Conservation (phyloP, 1,140 invertebrate species). For the Bradynema listronoti region DNA sequence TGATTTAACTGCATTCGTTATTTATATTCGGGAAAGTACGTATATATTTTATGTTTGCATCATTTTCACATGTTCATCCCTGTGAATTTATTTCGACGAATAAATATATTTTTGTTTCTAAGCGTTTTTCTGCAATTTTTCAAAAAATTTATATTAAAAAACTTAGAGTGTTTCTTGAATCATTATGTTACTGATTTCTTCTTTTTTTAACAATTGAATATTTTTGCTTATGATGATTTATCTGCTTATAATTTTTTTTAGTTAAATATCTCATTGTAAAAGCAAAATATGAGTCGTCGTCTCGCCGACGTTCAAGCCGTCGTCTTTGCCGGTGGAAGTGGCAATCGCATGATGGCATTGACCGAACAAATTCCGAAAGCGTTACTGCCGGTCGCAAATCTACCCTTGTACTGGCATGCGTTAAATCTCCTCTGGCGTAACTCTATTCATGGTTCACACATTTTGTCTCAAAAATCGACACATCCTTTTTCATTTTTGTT, state of each 20-base stretch:
- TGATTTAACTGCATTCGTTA: background rate
- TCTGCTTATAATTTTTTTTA: too few relatives aligned
- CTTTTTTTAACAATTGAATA: too few relatives aligned
- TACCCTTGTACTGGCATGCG: conserved; percentile 44
- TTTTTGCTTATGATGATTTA: too few relatives aligned
- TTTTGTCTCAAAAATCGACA: background rate
- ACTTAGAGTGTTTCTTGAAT: too few relatives aligned
- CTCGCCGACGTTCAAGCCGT: too few relatives aligned
- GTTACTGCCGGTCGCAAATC: conserved; percentile 36
- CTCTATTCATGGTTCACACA: conserved; percentile 25
- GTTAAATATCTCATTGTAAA: conserved; percentile 6
- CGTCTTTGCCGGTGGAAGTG: conserved; percentile 40
- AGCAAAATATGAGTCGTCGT: too few relatives aligned
- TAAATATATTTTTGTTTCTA: background rate
- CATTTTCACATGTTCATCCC: background rate
- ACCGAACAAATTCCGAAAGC: conserved; percentile 38
- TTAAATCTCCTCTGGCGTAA: conserved; percentile 33
- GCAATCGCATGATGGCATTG: conserved; percentile 37
- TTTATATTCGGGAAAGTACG: too few relatives aligned
- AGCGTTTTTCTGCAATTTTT: background rate
- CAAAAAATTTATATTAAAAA: background rate
- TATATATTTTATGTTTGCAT: too few relatives aligned
- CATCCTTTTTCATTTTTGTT: conserved; percentile 15
- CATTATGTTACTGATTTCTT: too few relatives aligned
- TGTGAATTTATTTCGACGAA: background rate